Base-by-base conservation (phyloP, 2,113 vertebrate genomes). In the Ciconia maguari region DNA sequence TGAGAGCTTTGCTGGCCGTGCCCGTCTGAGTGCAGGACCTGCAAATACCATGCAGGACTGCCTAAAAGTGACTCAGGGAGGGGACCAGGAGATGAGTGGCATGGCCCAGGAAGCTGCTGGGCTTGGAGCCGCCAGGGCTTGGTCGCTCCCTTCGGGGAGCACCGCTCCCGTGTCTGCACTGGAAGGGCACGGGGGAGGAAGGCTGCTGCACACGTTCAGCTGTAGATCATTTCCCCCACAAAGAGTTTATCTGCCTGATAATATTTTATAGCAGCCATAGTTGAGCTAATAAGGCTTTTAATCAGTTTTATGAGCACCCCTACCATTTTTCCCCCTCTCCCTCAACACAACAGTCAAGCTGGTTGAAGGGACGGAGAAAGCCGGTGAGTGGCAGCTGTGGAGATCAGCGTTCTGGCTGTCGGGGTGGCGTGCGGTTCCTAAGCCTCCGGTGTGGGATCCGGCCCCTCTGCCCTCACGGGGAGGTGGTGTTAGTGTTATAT, bases 251-350 rank as follows among this genome's bases (percentile, higher is more conserved):
- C 38, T 83, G 27, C 34, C 83, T 77, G 80, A 13, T 76, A 36
- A 26, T 76, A 20, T 46, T 85, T 84, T 85, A 52, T 13, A 90
- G 75, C 66, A 87, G 78, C 84, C 30, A 22, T 44, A 65, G 65
- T 65, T 75, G 60, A 78, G 90, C 80, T 88, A 41, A 79, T 92
- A 83, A 86, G 49, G 65, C 65, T 92, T 83, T 89, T 48, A 68
- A 81, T 93, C 51, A 55, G 61, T 75, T 89, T 85, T 66, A 64
- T 15, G 58, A 90, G 76, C 32, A 13, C 16, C 41, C 18, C 14
- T 6, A 9, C 8, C 0, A 1, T 17, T 82, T 42, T 57, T 12
- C 34, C 24, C 38, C 14, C 41, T 83, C 16, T 57, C 46, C 68
- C 44, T 19, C 8, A 38, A 15, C 27, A 26, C 38, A 14, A 2